Conservation (phyloP, 35 echinoderm and acorn worm genomes). For the Amphiura filiformis region DNA sequence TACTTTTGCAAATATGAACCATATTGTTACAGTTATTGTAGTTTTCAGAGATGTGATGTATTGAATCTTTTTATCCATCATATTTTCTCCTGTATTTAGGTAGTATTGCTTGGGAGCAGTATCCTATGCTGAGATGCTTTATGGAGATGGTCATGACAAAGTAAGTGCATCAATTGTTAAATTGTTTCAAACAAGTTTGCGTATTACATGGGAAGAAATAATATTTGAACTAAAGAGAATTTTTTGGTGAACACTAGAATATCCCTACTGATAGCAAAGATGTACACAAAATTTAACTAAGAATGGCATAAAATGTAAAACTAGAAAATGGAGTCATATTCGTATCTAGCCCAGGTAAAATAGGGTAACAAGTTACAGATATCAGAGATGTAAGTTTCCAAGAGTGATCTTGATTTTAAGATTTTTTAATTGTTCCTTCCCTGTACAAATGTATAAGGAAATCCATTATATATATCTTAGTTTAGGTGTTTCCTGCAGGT, state of each 20-base stretch:
- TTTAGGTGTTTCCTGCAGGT: not conserved
- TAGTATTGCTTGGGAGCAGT: slow-evolving; percentile 74
- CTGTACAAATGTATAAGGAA: not conserved
- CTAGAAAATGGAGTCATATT: too few relatives aligned
- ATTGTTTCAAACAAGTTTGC: not conserved
- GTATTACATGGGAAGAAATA: not conserved
- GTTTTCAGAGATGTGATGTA: too few relatives aligned
- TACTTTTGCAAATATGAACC: too few relatives aligned
- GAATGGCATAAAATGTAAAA: too few relatives aligned
- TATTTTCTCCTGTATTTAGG: slow-evolving; percentile 29
- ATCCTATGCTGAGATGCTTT: slow-evolving; percentile 83
- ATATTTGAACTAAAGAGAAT: not conserved
- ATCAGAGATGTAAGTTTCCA: not conserved
- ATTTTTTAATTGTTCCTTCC: not conserved
- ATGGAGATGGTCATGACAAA: slow-evolving; percentile 99
- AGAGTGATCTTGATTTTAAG: not conserved
- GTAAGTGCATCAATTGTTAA: slow-evolving; percentile 53
- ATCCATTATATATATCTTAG: not conserved
- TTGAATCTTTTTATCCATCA: too few relatives aligned
- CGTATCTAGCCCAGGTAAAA: not conserved
- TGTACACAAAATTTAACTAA: not conserved
- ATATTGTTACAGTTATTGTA: too few relatives aligned
- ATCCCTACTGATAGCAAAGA: not conserved
- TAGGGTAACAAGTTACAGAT: not conserved
- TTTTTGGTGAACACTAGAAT: not conserved